phyloP scores from a whole-genome alignment of 1,140 invertebrate genomes.

The Diorhabda sublineata region DNA sequence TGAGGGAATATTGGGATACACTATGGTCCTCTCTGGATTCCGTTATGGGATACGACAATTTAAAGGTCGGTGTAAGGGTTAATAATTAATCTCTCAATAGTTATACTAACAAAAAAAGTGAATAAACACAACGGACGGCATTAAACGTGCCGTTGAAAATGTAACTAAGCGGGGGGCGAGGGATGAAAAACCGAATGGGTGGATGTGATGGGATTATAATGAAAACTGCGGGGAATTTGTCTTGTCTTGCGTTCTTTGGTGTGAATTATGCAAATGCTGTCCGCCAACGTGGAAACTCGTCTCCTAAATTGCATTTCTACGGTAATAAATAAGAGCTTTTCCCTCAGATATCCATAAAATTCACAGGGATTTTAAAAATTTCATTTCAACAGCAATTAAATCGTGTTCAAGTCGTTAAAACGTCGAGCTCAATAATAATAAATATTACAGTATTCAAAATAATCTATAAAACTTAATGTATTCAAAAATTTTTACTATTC shows the following conservation, averaged over 20 bases:
- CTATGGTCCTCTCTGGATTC: too few species aligned
- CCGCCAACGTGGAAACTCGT: conserved; percentile 40
- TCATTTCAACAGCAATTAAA: conserved; percentile 16
- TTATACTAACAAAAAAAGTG: conserved; percentile 20
- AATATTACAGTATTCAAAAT: too few species aligned
- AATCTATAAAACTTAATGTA: too few species aligned
- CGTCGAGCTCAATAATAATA: too few species aligned
- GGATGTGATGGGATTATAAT: conserved; percentile 38
- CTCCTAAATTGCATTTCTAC: conserved; percentile 42
- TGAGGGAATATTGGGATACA: too few species aligned
- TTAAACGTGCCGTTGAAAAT: conserved; percentile 37
- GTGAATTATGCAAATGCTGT: conserved; percentile 42
- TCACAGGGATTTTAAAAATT: conserved; percentile 17
- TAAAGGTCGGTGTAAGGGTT: too few species aligned
- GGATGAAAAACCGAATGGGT: too few species aligned
- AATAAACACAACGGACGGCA: conserved; percentile 39
- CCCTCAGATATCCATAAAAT: conserved; percentile 20
- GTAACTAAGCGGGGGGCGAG: conserved; percentile 12
- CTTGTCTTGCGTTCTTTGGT: conserved; percentile 36
- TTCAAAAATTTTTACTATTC: too few species aligned
- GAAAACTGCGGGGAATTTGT: conserved; percentile 43
- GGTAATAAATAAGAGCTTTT: conserved; percentile 39
- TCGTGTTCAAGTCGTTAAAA: neutral
- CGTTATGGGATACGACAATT: too few species aligned
- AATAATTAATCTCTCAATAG: too few species aligned